Evolutionary conservation across 2,888 invertebrate genomes (phyloP).

Genomic region (Linyphia triangularis): DNA sequence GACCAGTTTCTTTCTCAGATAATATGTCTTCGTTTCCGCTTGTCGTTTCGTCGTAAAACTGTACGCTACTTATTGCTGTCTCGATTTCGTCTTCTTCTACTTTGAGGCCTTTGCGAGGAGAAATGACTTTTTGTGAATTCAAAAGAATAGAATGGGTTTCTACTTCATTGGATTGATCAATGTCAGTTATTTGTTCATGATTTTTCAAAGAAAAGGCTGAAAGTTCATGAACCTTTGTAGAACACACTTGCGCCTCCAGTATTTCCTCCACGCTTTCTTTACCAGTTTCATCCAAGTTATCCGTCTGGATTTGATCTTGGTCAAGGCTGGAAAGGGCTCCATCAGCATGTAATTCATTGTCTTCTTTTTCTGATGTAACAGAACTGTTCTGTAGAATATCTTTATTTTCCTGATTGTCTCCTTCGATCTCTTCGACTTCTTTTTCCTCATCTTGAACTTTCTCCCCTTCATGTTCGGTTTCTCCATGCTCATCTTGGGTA

Average conservation of each 20-base stretch:
- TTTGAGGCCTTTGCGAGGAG: slow-evolving; percentile 60
- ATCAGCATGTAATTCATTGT: not conserved
- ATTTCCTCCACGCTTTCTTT: not conserved
- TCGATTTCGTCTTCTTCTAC: slow-evolving; percentile 69
- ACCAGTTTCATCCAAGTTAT: not conserved
- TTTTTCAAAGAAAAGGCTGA: not conserved
- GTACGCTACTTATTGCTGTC: slow-evolving; percentile 53
- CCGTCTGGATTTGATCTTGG: not conserved
- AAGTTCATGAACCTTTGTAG: not conserved
- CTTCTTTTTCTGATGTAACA: not conserved
- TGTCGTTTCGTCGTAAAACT: slow-evolving; percentile 43
- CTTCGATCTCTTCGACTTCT: not conserved
- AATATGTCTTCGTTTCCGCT: not conserved
- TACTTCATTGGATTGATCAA: not conserved
- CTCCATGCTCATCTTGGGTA: not conserved
- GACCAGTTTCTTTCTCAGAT: not conserved
- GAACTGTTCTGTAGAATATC: not conserved
- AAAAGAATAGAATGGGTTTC: not conserved
- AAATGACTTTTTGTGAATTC: slow-evolving; percentile 23
- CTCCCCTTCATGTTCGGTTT: not conserved
- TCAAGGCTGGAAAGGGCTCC: no score
- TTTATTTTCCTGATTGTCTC: not conserved
- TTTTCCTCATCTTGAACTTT: not conserved
- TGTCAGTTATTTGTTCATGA: not conserved
- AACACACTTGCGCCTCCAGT: not conserved